phyloP scores from a whole-genome alignment of 2,888 invertebrate species.

The Scotopteryx bipunctaria region DNA sequence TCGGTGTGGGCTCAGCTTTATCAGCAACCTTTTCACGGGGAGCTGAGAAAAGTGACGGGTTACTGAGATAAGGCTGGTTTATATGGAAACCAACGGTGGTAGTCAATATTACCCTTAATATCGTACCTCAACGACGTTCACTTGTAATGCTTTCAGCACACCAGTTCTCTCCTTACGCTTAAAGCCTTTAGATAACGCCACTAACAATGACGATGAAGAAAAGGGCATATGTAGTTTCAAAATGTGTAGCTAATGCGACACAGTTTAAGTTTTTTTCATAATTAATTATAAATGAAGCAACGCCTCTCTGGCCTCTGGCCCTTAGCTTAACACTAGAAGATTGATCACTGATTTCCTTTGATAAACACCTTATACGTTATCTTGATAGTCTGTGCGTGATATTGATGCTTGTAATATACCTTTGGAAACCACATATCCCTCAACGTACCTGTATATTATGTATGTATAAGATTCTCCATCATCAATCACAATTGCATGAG shows the following conservation, averaged over 20 bases:
- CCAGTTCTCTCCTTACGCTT: no score
- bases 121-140: no score
- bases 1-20: constrained; percentile 3
- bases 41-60: constrained; percentile 32
- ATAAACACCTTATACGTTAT: background rate
- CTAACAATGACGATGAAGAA: no score
- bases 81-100: constrained; percentile 3
- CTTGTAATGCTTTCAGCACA: no score
- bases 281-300: background rate
- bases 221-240: no score
- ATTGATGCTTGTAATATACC: background rate
- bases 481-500: no score
- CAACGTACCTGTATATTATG: no score
- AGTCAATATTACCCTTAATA: background rate
- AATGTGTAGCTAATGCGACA: no score
- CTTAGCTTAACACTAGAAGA: background rate
- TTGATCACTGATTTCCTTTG: constrained; percentile 2
- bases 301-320: background rate
- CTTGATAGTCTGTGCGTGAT: background rate
- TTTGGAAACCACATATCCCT: background rate
- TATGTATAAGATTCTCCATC: no score
- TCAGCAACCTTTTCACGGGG: constrained; percentile 31
- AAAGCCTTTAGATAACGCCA: no score
- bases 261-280: no score
- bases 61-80: constrained; percentile 14